phyloP scores from a whole-genome alignment of 1,140 invertebrate genomes.

The Brachionus sp. region DNA sequence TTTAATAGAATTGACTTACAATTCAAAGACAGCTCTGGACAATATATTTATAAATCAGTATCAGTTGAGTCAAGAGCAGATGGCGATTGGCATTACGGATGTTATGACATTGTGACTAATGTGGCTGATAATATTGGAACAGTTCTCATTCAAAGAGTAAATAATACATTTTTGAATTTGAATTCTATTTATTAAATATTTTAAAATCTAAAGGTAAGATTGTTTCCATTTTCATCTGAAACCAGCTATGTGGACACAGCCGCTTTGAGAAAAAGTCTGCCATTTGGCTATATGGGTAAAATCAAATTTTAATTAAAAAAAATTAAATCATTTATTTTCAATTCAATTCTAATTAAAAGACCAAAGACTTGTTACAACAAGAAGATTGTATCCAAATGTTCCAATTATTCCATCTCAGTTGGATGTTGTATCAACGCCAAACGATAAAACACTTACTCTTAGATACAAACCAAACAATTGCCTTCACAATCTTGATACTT shows the following conservation, averaged over 20 bases:
- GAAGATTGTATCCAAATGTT: conserved; percentile 24
- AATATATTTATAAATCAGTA: neutral
- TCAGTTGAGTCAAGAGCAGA: neutral
- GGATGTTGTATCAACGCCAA: neutral
- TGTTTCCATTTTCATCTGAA: neutral
- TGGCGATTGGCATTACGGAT: conserved; percentile 35
- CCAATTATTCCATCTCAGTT: neutral
- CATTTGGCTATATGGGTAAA: conserved; percentile 9
- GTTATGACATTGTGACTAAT: conserved; percentile 1
- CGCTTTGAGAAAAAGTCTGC: neutral
- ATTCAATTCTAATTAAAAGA: neutral
- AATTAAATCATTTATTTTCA: neutral
- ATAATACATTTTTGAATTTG: neutral
- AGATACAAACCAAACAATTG: conserved; percentile 39
- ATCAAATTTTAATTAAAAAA: neutral
- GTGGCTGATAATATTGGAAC: neutral
- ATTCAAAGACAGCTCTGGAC: neutral
- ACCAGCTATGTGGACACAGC: neutral
- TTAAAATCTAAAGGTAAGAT: neutral
- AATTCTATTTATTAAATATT: neutral
- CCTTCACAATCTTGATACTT: neutral
- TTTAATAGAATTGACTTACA: neutral
- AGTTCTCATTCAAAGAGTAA: neutral
- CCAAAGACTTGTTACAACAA: neutral
- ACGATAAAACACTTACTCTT: neutral